phyloP scores from a whole-genome alignment of 2,888 invertebrate species.

The Ypsolopha sequella region DNA sequence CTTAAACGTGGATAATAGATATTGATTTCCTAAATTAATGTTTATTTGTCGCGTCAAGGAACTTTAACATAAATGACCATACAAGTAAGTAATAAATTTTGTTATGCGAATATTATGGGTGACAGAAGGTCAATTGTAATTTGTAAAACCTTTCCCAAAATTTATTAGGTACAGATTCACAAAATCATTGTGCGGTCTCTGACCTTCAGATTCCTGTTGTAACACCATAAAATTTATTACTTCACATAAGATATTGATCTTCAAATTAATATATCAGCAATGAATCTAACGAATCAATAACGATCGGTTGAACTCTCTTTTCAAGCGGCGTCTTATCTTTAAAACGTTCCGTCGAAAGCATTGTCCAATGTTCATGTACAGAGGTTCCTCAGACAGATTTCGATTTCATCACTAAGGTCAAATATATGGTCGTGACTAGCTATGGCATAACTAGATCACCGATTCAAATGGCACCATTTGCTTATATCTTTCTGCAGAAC shows the following conservation, averaged over 20 bases:
- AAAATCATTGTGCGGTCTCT: not conserved
- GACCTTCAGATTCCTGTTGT: not conserved
- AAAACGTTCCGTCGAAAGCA: not conserved
- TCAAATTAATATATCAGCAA: not conserved
- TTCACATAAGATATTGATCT: not conserved
- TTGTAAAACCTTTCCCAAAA: not conserved
- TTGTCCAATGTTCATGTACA: not conserved
- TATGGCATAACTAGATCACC: conserved; percentile 50
- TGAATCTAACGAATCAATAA: conserved; percentile 1
- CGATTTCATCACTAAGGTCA: conserved; percentile 56
- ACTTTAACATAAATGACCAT: conserved; percentile 7
- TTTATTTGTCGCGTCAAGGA: conserved; percentile 22
- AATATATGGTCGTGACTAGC: conserved; percentile 31
- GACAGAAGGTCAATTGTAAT: not conserved
- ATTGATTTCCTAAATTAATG: conserved; percentile 19
- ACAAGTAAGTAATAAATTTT: not conserved
- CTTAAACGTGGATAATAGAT: conserved; percentile 30
- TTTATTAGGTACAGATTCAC: not conserved
- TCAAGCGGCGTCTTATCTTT: not conserved
- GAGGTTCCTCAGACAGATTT: conserved; percentile 27
- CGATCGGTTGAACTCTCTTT: not conserved
- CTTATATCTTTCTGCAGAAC: conserved; percentile 28
- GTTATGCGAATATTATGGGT: not conserved
- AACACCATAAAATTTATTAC: not conserved
- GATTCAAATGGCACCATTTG: conserved; percentile 40